Base-by-base conservation (phyloP, 2,113 vertebrate genomes). In the Lepisosteus oculatus region DNA sequence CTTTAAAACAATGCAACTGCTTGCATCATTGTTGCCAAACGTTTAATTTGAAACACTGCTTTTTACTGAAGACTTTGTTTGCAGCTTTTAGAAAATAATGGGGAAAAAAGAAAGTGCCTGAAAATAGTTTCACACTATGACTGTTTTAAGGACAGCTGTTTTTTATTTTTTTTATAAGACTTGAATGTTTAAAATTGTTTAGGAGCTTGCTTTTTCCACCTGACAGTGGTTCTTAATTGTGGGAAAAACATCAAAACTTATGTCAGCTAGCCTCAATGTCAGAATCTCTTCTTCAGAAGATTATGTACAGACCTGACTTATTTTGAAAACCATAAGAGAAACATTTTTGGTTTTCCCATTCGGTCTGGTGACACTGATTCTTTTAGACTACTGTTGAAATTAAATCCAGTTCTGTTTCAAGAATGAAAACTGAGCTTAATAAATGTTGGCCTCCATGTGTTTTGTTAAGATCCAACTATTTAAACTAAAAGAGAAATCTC, bases 91-190 rank as follows among this genome's bases (percentile, higher is more conserved):
- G 41, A 90, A 91, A 92, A 90, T 87, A 93, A 93, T 66, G 87
- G 91, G 87, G 89, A 93, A 86, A 92, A 94, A 90, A 94, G 93
- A 95, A 99, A 99, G 97, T 99, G 97, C 97, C 97, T 98, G 94
- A 94, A 29, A 93, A 93, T 96, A 81, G 92, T 93, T 94, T 95
- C 91, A 93, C 91, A 92, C 92, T 90, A 89, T 84, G 89, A 93
- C 93, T 93, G 92, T 94, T 92, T 87, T 67, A 80, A 85, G 90
- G 90, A 93, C 92, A 92, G 92, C 89, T 29, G 14, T 68, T 74
- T 80, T 83, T 70, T 67, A 72, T 83, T 12, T 3, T 54, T 86
- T 93, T 93, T 89, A 93, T 90, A 92, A 95, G 95, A 99, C 95
- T 98, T 97, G 95, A 99, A 97, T 96, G 95, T 95, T 94, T 83